Conservation (phyloP, 2,113 vertebrate species). For the Cricetomys ansorgei region DNA sequence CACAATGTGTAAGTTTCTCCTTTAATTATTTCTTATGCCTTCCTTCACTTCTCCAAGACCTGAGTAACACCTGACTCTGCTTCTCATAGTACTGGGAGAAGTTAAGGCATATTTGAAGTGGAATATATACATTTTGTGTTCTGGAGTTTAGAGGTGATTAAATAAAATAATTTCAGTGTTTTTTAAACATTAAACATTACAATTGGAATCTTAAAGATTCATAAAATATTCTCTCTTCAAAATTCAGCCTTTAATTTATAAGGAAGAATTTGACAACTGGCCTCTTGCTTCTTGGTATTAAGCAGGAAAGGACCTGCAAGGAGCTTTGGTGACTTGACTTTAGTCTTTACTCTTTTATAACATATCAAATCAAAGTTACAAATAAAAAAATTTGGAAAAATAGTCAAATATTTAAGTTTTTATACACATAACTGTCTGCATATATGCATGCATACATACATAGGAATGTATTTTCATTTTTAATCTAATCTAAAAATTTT, state of each 20-base stretch:
- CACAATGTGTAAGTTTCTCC: background rate
- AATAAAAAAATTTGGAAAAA: background rate
- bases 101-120: background rate
- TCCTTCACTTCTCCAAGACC: background rate
- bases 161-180: background rate
- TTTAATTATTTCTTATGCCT: background rate
- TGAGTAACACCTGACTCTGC: background rate
- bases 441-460: rapidly evolving
- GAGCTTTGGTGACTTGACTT: background rate
- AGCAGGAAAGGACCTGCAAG: background rate
- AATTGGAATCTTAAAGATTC: background rate
- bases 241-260: background rate
- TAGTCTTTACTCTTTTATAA: background rate
- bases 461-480: background rate
- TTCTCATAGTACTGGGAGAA: background rate
- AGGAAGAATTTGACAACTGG: background rate
- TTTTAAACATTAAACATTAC: background rate
- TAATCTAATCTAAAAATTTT: background rate
- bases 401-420: background rate
- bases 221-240: background rate
- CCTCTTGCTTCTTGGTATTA: background rate
- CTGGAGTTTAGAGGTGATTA: background rate
- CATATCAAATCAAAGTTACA: background rate
- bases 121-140: background rate
- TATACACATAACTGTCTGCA: background rate